phyloP scores from a whole-genome alignment of 2,888 invertebrate genomes.

The Andrena hattorfiana region DNA sequence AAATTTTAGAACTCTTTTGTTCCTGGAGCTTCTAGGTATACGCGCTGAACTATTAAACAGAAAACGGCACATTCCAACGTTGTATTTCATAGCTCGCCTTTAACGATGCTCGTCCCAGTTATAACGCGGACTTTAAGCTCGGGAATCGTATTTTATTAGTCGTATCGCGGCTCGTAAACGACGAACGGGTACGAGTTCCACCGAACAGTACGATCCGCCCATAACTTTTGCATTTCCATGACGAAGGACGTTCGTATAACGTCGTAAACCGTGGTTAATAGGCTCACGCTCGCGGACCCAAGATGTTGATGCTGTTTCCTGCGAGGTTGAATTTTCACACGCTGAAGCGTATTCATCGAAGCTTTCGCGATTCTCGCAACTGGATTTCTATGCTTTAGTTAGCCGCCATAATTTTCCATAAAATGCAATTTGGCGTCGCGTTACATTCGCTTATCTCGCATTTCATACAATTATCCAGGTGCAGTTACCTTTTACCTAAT shows the following conservation, averaged over 20 bases:
- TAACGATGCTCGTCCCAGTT: neutral
- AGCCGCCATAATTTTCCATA: neutral
- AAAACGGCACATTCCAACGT: neutral
- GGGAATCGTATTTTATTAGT: slow-evolving; percentile 15
- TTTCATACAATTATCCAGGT: slow-evolving; percentile 20
- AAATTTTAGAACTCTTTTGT: neutral
- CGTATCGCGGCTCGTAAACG: neutral
- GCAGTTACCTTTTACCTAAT: slow-evolving; percentile 12
- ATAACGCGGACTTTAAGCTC: neutral
- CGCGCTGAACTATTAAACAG: neutral
- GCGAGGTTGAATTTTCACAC: no score
- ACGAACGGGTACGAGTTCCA: neutral
- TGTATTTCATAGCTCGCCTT: slow-evolving; percentile 6
- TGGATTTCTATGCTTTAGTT: neutral
- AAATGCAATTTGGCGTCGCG: neutral
- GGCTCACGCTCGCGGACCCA: neutral
- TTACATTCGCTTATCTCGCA: slow-evolving; percentile 24
- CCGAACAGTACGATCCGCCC: neutral
- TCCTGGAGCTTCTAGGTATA: neutral
- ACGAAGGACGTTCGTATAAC: neutral
- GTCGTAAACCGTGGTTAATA: neutral
- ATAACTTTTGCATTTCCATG: neutral
- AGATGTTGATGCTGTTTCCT: neutral
- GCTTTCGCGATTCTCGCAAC: no score
- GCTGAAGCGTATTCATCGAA: no score